Evolutionary conservation across 2,888 invertebrate species (phyloP).

Genomic region (Gymnocheta viridis): DNA sequence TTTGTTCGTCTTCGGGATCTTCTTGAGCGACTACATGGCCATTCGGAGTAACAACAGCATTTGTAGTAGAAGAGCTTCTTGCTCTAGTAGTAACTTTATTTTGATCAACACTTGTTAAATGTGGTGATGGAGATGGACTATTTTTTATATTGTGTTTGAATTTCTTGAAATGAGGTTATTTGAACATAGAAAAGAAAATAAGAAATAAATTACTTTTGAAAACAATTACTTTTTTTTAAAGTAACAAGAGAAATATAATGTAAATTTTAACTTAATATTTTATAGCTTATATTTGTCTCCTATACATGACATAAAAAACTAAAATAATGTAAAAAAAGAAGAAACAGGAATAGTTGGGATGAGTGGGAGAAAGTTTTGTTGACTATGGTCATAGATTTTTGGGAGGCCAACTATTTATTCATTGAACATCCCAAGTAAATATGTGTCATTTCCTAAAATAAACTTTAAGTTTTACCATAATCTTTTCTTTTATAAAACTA

Average conservation of each 20-base stretch:
- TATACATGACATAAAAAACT: constrained; percentile 51
- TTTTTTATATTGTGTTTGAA: constrained; percentile 30
- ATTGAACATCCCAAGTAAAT: constrained; percentile 22
- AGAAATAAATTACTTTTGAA: constrained; percentile 47
- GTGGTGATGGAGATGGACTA: not conserved
- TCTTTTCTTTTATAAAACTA: constrained; percentile 55
- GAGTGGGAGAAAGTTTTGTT: constrained; percentile 18
- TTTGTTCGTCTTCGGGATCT: constrained; percentile 46
- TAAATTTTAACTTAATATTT: constrained; percentile 54
- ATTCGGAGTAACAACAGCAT: constrained; percentile 57
- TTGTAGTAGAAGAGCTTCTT: not conserved
- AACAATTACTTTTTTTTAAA: constrained; percentile 55
- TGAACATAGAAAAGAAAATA: constrained; percentile 34
- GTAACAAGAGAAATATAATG: constrained; percentile 42
- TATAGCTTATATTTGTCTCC: constrained; percentile 57
- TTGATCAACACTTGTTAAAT: constrained; percentile 23
- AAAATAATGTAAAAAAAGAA: constrained; percentile 25
- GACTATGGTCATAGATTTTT: constrained; percentile 24
- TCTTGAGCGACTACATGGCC: constrained; percentile 61
- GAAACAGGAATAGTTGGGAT: constrained; percentile 13
- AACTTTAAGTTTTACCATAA: constrained; percentile 62
- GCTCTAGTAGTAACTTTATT: constrained; percentile 7
- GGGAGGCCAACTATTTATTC: constrained; percentile 1
- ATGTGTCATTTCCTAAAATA: constrained; percentile 54
- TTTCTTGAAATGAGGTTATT: constrained; percentile 38